These are phyloP conservation scores for Kuschelorhynchus macadamiae DNA, from an alignment of 2,888 invertebrate genomes.

Conservation along the genomic window DNA sequence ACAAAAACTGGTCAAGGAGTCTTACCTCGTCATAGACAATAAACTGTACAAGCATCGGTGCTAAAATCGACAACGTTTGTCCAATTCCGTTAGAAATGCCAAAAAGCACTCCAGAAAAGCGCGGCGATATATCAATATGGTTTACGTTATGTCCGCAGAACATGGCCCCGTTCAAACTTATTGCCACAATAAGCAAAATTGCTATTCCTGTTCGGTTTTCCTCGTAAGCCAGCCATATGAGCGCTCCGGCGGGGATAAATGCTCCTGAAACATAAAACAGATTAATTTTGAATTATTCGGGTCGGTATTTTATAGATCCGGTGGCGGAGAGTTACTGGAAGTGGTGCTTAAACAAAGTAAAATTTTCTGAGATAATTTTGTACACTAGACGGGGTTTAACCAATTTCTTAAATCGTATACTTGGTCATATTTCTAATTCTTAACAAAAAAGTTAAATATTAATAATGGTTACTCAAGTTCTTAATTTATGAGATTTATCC, in stretches of 20 bases:
- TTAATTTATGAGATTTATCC: too few species aligned
- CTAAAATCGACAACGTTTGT: slow-evolving; percentile 46
- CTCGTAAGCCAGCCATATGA: slow-evolving; percentile 41
- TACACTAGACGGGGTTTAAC: too few species aligned
- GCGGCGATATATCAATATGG: slow-evolving; percentile 50
- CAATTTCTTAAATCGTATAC: too few species aligned
- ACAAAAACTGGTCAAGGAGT: too few species aligned
- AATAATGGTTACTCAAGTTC: too few species aligned
- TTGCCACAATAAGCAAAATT: slow-evolving; percentile 43
- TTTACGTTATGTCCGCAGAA: slow-evolving; percentile 50
- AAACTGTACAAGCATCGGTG: slow-evolving; percentile 45
- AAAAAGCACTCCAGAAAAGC: slow-evolving; percentile 49
- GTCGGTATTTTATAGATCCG: too few species aligned
- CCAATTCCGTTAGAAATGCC: slow-evolving; percentile 49
- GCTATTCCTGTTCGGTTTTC: slow-evolving; percentile 36
- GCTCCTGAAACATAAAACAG: slow-evolving; percentile 20
- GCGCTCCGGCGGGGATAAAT: slow-evolving; percentile 25
- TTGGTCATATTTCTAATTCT: too few species aligned
- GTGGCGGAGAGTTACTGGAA: too few species aligned
- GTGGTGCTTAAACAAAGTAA: too few species aligned
- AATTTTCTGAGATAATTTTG: too few species aligned
- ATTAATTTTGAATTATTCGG: too few species aligned
- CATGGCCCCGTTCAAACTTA: slow-evolving; percentile 47
- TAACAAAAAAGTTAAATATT: too few species aligned
- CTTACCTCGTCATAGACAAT: slow-evolving; percentile 47